Percentiles rank a stretch among this genome's conserved stretches.
These are phyloP conservation scores for Habropoda laboriosa DNA, from an alignment of 1,140 invertebrate genomes.

Conservation along the genomic window DNA sequence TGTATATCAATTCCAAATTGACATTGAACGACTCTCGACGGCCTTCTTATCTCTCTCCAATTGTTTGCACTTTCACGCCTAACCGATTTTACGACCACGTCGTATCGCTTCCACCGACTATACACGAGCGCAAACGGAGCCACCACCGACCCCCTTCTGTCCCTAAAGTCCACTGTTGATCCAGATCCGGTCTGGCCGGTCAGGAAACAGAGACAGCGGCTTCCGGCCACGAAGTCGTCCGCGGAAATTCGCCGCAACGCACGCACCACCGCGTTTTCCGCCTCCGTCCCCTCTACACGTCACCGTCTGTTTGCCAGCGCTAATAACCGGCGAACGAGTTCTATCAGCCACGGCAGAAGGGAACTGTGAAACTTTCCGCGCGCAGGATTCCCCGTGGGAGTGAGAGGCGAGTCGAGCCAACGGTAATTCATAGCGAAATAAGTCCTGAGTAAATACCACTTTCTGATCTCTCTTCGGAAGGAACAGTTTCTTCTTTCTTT, in stretches of 20 bases:
- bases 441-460: slow-evolving; percentile 24
- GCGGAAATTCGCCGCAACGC: slow-evolving; percentile 26
- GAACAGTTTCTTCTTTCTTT: not conserved
- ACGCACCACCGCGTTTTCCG: slow-evolving; percentile 10
- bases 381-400: not conserved
- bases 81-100: too few species aligned
- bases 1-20: too few species aligned
- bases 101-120: too few species aligned
- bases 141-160: not conserved
- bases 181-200: not conserved
- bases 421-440: slow-evolving; percentile 26
- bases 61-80: not conserved
- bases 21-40: too few species aligned
- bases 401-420: too few species aligned
- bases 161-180: not conserved
- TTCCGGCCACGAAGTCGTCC: not conserved
- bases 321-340: slow-evolving; percentile 32
- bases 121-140: not conserved
- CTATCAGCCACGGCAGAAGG: not conserved
- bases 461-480: not conserved
- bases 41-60: not conserved
- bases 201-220: slow-evolving; percentile 12
- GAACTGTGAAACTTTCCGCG: slow-evolving; percentile 8
- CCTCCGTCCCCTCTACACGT: not conserved
- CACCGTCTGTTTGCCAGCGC: slow-evolving; percentile 4